Base-by-base conservation (phyloP, 2,888 invertebrate species). In the Polyommatus iphigenia region DNA sequence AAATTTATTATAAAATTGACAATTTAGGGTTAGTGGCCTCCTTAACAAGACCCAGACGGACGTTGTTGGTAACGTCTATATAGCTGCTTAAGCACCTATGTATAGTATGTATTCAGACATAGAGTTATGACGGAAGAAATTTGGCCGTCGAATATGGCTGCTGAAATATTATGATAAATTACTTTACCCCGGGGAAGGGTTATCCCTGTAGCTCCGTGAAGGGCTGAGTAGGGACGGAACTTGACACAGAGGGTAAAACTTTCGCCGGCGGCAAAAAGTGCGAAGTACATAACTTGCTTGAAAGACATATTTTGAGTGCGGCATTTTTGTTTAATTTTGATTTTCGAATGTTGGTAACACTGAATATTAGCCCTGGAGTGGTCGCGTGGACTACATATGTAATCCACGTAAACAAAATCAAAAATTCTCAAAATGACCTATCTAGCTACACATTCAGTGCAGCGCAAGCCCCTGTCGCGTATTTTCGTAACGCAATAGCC, bases 121-220 rank as follows among this genome's bases (percentile, higher is more conserved):
- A 6, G 67, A 67, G 67, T 67, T 67, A 67, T 67, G 67, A 18
- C 67, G 29, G 29, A 32, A 67, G 29, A 67, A 67, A 67, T 67
- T 67, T 67, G 29, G 67, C 10, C 67, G 29, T 67, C 67, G 15
- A 67, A 67, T 67, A 67, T 67, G 67, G 67, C 67, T 67, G 29
- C 67, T 32, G 67, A 67, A 67, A 67, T 67, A 67, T 67, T 67
- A 67, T 67, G 67, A 67, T 67, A 67, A 67, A 67, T 67, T 67
- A 32, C 67, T 67, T 67, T 67, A 13, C 67, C 67, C 67, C 15
- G 6, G 62, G 29, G 67, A 67, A 67, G 67, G 67, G 67, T 67
- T 67, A 67, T 32, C 29, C 67, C 67, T 29, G 32, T 29, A 15
- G 67, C 67, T 7, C 10, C 62, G 10, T 20, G 10, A 32, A 67